Evolutionary conservation across 2,113 vertebrate genomes (phyloP).

Genomic region (Centropristis striata): DNA sequence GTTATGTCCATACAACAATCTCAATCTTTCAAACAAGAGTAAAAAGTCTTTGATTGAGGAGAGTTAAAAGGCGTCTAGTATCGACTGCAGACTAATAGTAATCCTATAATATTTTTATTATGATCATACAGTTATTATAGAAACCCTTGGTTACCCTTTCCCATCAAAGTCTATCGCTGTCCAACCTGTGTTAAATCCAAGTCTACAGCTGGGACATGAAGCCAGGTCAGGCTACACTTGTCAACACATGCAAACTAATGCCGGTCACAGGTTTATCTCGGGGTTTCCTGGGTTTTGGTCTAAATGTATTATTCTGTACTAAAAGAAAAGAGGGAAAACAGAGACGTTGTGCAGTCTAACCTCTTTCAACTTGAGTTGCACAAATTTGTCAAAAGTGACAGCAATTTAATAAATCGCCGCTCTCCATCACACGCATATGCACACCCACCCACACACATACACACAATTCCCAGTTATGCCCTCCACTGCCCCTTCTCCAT

Average conservation of each 20-base stretch:
- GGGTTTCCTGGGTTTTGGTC: slow-evolving; percentile 23
- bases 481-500: slow-evolving; percentile 78
- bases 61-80: no score
- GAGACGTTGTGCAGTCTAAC: slow-evolving; percentile 64
- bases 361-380: slow-evolving; percentile 80
- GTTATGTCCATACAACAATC: background rate
- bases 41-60: background rate
- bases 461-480: slow-evolving; percentile 79
- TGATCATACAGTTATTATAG: background rate
- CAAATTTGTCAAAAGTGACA: slow-evolving; percentile 89
- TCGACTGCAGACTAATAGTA: background rate
- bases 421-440: slow-evolving; percentile 79
- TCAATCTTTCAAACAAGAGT: background rate
- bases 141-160: slow-evolving; percentile 3
- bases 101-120: background rate
- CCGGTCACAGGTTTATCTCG: slow-evolving; percentile 7
- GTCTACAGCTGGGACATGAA: slow-evolving; percentile 1
- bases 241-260: background rate
- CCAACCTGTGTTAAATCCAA: background rate
- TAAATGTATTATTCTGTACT: slow-evolving; percentile 38
- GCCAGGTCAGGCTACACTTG: background rate
- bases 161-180: background rate
- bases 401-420: slow-evolving; percentile 86
- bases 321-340: slow-evolving; percentile 57
- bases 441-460: slow-evolving; percentile 76